Percentiles rank a stretch among this genome's conserved stretches.
Conservation (phyloP, 2,113 vertebrate genomes). For the Megatriorchis doriae region DNA sequence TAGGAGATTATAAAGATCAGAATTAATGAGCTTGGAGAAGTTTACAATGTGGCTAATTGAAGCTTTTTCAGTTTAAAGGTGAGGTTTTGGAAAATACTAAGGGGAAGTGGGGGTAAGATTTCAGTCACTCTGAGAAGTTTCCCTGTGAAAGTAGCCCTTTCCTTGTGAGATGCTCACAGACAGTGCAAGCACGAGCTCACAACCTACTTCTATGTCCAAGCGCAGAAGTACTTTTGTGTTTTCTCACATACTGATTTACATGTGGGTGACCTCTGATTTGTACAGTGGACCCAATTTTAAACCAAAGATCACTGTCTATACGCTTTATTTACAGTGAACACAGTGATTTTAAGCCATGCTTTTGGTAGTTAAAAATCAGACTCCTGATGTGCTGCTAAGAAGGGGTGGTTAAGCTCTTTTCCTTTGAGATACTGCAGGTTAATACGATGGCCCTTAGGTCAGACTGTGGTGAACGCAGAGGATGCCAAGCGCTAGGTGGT, state of each 20-base stretch:
- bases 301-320: not conserved
- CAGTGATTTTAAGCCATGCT: not conserved
- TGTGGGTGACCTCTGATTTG: not conserved
- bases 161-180: not conserved
- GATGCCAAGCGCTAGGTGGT: not conserved
- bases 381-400: not conserved
- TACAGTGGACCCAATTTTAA: not conserved
- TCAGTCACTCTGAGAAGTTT: not conserved
- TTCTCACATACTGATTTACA: not conserved
- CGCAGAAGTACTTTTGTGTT: not conserved
- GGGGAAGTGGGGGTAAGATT: not conserved
- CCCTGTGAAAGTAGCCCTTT: not conserved
- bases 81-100: not conserved
- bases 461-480: not conserved
- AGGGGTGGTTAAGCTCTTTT: not conserved
- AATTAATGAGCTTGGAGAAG: not conserved
- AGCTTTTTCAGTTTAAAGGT: not conserved
- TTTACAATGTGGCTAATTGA: not conserved
- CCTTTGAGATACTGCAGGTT: not conserved
- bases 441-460: not conserved
- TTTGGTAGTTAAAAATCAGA: not conserved
- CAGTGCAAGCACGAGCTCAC: accelerated
- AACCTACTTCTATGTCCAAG: not conserved
- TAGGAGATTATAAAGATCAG: not conserved
- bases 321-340: not conserved